A percentile compares a stretch with the other conserved stretches of the same genome.
These are phyloP conservation scores for Pogonocichla stellata DNA, from an alignment of 2,113 vertebrate species.

Conservation along the genomic window DNA sequence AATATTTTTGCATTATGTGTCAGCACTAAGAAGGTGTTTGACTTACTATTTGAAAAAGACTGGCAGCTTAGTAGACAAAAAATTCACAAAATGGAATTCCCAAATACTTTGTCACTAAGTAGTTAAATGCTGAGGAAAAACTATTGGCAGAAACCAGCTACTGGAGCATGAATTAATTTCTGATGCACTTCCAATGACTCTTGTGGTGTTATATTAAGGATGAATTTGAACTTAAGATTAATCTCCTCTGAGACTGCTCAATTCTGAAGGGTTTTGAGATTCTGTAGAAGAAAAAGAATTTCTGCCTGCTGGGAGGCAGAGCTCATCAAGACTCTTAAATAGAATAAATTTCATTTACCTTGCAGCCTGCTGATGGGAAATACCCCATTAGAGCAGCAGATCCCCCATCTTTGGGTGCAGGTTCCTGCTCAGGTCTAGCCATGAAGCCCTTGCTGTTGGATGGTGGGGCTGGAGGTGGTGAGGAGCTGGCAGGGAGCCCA, in stretches of 20 bases:
- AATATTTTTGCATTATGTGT: background rate
- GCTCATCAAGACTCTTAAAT: background rate
- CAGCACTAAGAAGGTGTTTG: background rate
- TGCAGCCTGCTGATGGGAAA: background rate
- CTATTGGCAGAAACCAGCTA: background rate
- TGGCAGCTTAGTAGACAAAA: background rate
- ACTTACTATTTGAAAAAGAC: background rate
- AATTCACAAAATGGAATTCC: background rate
- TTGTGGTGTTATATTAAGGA: background rate
- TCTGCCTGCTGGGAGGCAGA: background rate
- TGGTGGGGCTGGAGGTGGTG: background rate
- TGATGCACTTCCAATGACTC: background rate
- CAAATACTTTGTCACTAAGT: background rate
- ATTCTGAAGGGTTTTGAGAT: background rate
- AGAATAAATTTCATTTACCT: background rate
- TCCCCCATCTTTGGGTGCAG: background rate
- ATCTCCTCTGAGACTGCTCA: background rate
- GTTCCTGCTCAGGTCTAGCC: background rate
- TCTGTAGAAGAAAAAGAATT: background rate
- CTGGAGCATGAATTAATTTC: constrained; percentile 14
- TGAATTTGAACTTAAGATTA: constrained; percentile 23
- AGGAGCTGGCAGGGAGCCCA: background rate
- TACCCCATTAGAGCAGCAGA: background rate
- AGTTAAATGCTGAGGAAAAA: background rate
- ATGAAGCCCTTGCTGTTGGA: background rate